phyloP scores from a whole-genome alignment of 2,888 invertebrate genomes.

The Drosophila ezoana region DNA sequence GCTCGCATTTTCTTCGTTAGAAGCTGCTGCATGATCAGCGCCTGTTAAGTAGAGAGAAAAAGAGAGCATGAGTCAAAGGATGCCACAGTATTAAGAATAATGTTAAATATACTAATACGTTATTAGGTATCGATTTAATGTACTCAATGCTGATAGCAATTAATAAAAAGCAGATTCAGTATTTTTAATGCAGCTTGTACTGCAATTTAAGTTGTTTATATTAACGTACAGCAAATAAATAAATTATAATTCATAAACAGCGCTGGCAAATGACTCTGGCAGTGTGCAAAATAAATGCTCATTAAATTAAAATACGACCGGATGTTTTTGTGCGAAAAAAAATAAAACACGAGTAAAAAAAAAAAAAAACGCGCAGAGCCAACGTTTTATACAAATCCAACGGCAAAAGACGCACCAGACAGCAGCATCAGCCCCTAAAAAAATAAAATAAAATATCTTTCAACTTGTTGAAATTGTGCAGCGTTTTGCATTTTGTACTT shows the following conservation, averaged over 20 bases:
- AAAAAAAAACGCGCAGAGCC: conserved; percentile 44
- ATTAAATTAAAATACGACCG: conserved; percentile 82
- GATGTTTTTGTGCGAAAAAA: conserved; percentile 77
- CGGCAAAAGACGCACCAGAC: conserved; percentile 30
- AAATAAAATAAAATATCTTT: conserved; percentile 40
- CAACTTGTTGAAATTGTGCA: conserved; percentile 62
- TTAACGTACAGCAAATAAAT: conserved; percentile 47
- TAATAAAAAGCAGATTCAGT: not conserved
- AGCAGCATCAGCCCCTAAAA: conserved; percentile 42
- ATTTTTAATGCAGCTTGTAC: not conserved
- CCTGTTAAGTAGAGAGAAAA: conserved; percentile 17
- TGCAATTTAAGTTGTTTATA: conserved; percentile 29
- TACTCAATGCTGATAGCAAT: conserved; percentile 4
- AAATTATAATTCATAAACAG: conserved; percentile 57
- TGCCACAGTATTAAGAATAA: conserved; percentile 23
- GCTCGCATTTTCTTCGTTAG: conserved; percentile 28
- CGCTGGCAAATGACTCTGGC: conserved; percentile 35
- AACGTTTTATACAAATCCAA: conserved; percentile 40
- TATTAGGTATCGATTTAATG: conserved; percentile 1
- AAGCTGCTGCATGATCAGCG: conserved; percentile 24
- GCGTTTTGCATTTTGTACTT: conserved; percentile 58
- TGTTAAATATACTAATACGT: not conserved
- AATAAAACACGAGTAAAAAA: conserved; percentile 31
- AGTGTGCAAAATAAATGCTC: conserved; percentile 72
- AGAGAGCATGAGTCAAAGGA: conserved; percentile 21